Conservation (phyloP, 2,113 vertebrate species). For the Leucoraja erinaceus region DNA sequence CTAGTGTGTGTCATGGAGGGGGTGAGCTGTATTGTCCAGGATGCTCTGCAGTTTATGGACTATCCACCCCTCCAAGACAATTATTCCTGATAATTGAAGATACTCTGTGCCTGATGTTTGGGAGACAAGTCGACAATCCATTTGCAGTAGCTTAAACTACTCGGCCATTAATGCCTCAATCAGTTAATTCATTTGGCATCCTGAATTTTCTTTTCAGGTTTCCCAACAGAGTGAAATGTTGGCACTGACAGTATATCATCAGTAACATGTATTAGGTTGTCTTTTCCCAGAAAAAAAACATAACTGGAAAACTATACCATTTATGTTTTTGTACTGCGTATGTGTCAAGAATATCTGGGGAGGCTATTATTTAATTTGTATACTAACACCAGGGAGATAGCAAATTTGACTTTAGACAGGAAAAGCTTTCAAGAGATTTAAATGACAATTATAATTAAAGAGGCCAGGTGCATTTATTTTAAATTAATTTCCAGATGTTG, state of each 20-base stretch:
- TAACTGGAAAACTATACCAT: not conserved
- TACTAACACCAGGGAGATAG: not conserved
- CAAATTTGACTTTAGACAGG: not conserved
- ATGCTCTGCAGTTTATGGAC: too few species aligned
- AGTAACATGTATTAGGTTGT: slow-evolving; percentile 1
- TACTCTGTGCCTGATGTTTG: not conserved
- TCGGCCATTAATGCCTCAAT: not conserved
- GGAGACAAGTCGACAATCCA: not conserved
- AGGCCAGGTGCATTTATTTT: not conserved
- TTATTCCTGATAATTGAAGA: not conserved
- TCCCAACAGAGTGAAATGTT: not conserved
- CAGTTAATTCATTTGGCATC: not conserved
- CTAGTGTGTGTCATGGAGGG: too few species aligned
- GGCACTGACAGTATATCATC: not conserved
- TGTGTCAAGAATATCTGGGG: not conserved
- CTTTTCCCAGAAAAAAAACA: not conserved
- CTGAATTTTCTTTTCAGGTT: not conserved
- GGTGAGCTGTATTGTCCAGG: too few species aligned
- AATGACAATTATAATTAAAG: not conserved
- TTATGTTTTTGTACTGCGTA: not conserved
- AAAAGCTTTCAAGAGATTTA: not conserved
- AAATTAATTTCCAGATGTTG: not conserved
- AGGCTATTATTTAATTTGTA: not conserved
- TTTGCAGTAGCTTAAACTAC: not conserved
- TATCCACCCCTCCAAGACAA: too few species aligned